Evolutionary conservation across 2,113 vertebrate genomes (phyloP), one percentile per base, ranked within the genome.

Genomic region (Pseudonaja textilis): DNA sequence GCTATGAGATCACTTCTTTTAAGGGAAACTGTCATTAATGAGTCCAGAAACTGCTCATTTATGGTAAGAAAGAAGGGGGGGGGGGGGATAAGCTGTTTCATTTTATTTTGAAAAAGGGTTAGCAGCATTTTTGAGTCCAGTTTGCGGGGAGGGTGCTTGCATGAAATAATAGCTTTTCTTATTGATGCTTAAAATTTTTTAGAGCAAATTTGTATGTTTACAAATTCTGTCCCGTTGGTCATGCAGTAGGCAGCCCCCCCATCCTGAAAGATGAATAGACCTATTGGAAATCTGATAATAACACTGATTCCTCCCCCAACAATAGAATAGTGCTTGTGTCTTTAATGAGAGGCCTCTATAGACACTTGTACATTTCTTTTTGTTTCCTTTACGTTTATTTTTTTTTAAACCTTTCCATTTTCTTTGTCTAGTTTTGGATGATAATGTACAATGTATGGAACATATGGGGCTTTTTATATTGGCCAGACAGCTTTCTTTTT

Each of bases 11-110:
- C 98, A 98, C 98, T 98, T 98, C 98, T 98, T 98, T 98, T 98
- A 98, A 98, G 98, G 98, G 98, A 99, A 98, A 98, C 98, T 98
- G 98, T 98, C 98, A 97, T 98, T 97, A 98, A 98, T 98, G 98
- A 98, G 98, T 98, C 98, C 98, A 98, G 98, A 98, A 98, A 98
- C 98, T 99, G 98, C 98, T 99, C 98, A 97, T 98, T 98, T 98
- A 98, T 99, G 98, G 98, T 99, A 99, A 99, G 98, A 98, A 93
- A 98, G 98, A 97, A 96, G 94, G 95, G 23, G 93, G 93, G 54
- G 64, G 94, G 93, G 96, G 96, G 93, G 90, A 96, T 95, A 95
- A 97, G 96, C 95, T 97, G 97, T 97, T 42, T 81, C 96, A 96
- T 98, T 98, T 97, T 96, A 97, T 97, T 98, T 97, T 97, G 96